Percentiles rank a stretch among this genome's conserved stretches.
Conservation (phyloP, 2,113 vertebrate species). For the Lophius piscatorius region DNA sequence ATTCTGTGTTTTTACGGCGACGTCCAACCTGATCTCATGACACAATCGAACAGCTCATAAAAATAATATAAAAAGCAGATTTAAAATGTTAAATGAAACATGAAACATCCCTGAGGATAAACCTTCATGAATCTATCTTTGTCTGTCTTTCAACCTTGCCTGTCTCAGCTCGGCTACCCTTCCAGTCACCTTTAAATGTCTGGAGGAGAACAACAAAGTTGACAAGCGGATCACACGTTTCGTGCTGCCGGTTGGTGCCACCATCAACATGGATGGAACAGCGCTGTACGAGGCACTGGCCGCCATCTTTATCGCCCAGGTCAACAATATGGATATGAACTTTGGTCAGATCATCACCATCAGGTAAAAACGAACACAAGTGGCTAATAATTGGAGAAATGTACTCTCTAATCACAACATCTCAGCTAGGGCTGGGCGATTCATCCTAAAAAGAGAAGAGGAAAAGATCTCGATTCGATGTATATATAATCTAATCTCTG, state of each 20-base stretch:
- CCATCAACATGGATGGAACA: constrained; percentile 97
- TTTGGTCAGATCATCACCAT: constrained; percentile 98
- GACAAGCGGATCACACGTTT: constrained; percentile 96
- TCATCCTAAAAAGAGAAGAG: too few species aligned
- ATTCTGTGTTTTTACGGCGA: too few species aligned
- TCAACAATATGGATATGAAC: constrained; percentile 97
- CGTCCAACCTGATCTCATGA: too few species aligned
- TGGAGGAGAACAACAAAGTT: constrained; percentile 94
- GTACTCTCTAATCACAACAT: too few species aligned
- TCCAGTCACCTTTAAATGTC: constrained; percentile 95
- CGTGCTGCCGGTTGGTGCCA: constrained; percentile 93
- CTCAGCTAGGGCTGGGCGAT: too few species aligned
- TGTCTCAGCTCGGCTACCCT: constrained; percentile 91
- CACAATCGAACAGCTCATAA: too few species aligned
- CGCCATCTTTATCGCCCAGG: constrained; percentile 97
- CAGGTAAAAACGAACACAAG: constrained; percentile 79
- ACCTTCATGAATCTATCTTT: neutral
- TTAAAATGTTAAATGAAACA: too few species aligned
- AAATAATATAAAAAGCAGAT: too few species aligned
- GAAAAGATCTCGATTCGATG: too few species aligned
- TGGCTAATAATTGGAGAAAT: neutral
- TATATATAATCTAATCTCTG: too few species aligned
- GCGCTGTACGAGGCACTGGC: constrained; percentile 96
- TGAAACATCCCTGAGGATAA: too few species aligned
- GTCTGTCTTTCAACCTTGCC: neutral